Conservation (phyloP, 2,113 vertebrate genomes). For the Crotophaga sulcirostris region DNA sequence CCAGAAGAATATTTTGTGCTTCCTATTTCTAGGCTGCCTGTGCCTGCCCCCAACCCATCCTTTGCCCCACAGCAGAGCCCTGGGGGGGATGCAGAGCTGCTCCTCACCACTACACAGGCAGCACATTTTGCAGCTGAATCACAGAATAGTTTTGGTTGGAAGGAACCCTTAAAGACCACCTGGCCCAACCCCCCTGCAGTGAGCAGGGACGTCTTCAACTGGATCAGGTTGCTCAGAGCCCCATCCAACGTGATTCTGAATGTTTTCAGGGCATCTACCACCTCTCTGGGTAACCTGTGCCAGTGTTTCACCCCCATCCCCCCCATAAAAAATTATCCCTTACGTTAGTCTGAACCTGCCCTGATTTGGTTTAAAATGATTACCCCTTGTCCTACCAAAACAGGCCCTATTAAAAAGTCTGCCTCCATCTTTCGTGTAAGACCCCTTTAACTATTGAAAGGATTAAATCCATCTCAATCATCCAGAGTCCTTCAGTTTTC, state of each 20-base stretch:
- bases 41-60: background rate
- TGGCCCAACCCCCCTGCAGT: background rate
- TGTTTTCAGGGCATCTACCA: background rate
- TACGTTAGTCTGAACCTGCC: background rate
- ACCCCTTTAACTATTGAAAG: background rate
- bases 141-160: background rate
- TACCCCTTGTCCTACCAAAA: background rate
- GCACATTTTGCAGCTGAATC: background rate
- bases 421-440: background rate
- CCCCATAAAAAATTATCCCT: fast-evolving
- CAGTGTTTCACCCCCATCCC: background rate
- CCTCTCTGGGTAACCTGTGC: background rate
- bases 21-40: background rate
- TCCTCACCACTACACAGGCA: background rate
- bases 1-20: background rate
- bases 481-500: background rate
- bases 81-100: background rate
- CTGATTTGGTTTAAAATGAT: background rate
- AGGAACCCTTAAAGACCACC: background rate
- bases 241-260: background rate
- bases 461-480: background rate
- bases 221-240: background rate
- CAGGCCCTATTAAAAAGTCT: background rate
- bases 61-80: fast-evolving
- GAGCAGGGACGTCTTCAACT: background rate